Evolutionary conservation across 2,888 invertebrate species (phyloP).

Genomic region (Andrena bucephala): DNA sequence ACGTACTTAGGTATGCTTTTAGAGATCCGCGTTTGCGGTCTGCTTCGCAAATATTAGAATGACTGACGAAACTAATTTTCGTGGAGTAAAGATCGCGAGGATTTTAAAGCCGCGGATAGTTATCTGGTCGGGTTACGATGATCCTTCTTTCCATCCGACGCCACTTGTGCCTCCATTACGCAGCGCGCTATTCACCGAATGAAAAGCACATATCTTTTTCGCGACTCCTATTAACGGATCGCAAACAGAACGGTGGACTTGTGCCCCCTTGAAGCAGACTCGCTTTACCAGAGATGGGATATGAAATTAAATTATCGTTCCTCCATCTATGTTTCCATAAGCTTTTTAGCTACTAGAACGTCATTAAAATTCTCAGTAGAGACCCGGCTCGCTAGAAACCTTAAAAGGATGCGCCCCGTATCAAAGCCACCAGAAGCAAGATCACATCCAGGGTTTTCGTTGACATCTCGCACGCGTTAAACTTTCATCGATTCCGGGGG

Average conservation of each 20-base stretch:
- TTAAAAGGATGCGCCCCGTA: background rate
- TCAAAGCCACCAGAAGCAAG: background rate
- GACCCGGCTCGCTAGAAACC: background rate
- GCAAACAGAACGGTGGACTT: constrained; percentile 24
- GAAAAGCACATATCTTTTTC: constrained; percentile 18
- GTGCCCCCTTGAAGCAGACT: constrained; percentile 23
- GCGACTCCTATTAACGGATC: constrained; percentile 11
- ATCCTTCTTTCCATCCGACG: background rate
- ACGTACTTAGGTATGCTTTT: too few relatives aligned
- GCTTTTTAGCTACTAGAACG: constrained; percentile 31
- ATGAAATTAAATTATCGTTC: constrained; percentile 45
- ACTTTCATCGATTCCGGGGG: background rate
- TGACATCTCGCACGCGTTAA: background rate
- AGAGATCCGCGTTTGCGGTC: too few relatives aligned
- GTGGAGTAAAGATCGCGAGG: background rate
- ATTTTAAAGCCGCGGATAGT: constrained; percentile 21
- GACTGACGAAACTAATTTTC: background rate
- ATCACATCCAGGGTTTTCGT: background rate
- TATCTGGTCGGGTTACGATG: constrained; percentile 22
- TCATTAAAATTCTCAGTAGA: constrained; percentile 38
- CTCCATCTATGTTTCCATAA: constrained; percentile 23
- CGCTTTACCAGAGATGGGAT: constrained; percentile 16
- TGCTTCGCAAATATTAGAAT: too few relatives aligned
- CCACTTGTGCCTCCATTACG: background rate
- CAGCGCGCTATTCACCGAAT: constrained; percentile 3